A percentile compares a stretch with the other conserved stretches of the same genome.
These are phyloP conservation scores for Armadillidium nasatum DNA, from an alignment of 1,140 invertebrate genomes.

Conservation along the genomic window DNA sequence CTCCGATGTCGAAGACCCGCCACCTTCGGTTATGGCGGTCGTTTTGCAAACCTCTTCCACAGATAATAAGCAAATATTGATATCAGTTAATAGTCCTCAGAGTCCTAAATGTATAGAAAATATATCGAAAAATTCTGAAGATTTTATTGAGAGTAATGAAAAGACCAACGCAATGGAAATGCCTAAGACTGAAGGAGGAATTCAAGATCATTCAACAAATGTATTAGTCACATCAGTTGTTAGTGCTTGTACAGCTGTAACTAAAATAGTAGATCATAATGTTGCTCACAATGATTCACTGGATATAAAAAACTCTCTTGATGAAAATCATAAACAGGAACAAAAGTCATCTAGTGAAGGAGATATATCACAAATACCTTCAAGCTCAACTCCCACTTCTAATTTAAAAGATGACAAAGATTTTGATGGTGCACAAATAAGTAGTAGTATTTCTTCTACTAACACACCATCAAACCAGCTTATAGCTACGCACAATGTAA, in stretches of 20 bases:
- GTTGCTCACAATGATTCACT: neutral
- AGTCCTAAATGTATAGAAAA: conserved; percentile 47
- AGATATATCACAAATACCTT: neutral
- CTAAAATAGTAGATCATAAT: conserved; percentile 28
- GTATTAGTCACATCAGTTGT: conserved; percentile 42
- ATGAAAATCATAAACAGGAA: too few relatives aligned
- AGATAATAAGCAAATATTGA: conserved; percentile 50
- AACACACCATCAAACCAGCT: conserved; percentile 36
- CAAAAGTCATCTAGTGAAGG: neutral
- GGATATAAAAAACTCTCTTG: too few relatives aligned
- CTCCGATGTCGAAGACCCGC: conserved; percentile 63
- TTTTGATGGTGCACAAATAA: conserved; percentile 14
- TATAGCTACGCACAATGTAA: conserved; percentile 44
- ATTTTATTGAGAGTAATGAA: conserved; percentile 32
- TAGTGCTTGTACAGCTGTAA: conserved; percentile 41
- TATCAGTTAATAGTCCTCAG: conserved; percentile 59
- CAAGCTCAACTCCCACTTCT: conserved; percentile 22
- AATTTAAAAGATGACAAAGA: conserved; percentile 26
- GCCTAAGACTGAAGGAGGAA: conserved; percentile 20
- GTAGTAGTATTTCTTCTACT: conserved; percentile 10
- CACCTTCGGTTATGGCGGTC: conserved; percentile 53
- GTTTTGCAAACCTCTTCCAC: conserved; percentile 50
- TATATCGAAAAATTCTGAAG: conserved; percentile 32
- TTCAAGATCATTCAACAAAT: conserved; percentile 38
- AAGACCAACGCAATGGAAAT: conserved; percentile 17